phyloP scores from a whole-genome alignment of 2,113 vertebrate species.

The Chrysemys picta region DNA sequence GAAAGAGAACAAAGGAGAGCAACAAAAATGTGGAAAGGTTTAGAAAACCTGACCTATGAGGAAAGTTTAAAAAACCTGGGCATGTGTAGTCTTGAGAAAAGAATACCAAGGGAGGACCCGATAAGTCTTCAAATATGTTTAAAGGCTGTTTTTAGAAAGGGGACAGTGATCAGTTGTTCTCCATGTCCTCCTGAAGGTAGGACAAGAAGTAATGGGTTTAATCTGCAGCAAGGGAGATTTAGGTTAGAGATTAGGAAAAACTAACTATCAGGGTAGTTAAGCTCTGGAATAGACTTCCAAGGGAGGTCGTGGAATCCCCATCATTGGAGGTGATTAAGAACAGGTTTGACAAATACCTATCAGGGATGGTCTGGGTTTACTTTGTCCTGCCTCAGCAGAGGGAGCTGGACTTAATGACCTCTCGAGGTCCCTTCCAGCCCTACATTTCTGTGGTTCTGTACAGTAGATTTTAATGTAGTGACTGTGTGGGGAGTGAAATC shows the following conservation, averaged over 20 bases:
- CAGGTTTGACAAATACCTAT: neutral
- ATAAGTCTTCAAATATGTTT: neutral
- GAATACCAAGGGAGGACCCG: neutral
- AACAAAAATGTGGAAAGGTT: neutral
- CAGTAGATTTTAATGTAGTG: neutral
- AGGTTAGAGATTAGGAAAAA: neutral
- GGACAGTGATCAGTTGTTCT: neutral
- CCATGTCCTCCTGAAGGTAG: neutral
- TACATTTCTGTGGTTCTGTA: neutral
- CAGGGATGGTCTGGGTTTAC: neutral
- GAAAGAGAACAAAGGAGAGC: neutral
- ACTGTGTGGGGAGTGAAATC: neutral
- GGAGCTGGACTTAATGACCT: neutral
- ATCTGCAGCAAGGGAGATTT: neutral
- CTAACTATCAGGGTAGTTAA: neutral
- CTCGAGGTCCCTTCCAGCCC: neutral
- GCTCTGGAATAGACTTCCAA: neutral
- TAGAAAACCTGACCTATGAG: neutral
- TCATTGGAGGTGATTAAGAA: neutral
- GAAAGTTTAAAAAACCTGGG: neutral
- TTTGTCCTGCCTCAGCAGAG: neutral
- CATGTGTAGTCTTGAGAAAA: neutral
- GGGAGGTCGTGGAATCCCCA: neutral
- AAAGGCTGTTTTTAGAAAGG: neutral
- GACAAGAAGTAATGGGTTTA: neutral